phyloP scores from a whole-genome alignment of 2,113 vertebrate species.

The Epinephelus fuscoguttatus region DNA sequence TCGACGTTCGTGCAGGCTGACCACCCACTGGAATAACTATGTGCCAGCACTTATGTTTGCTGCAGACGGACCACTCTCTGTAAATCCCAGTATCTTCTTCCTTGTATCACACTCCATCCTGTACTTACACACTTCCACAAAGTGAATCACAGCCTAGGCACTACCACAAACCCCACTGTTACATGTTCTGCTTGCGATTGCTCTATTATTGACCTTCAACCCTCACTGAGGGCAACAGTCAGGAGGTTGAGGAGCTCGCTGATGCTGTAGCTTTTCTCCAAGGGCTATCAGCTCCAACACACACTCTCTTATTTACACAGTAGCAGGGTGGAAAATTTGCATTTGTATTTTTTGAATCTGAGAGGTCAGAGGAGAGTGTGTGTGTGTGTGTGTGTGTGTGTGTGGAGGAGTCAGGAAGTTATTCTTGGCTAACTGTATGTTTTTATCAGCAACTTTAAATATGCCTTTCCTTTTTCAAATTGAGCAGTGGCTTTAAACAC shows the following conservation, averaged over 20 bases:
- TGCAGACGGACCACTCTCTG: neutral
- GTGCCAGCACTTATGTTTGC: conserved; percentile 5
- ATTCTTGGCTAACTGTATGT: conserved; percentile 4
- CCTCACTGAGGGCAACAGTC: conserved; percentile 20
- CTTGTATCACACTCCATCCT: neutral
- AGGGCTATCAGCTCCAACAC: conserved; percentile 35
- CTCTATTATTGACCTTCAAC: conserved; percentile 58
- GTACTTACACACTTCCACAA: conserved; percentile 38
- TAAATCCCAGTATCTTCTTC: neutral
- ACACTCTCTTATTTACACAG: conserved; percentile 37
- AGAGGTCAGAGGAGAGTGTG: conserved; percentile 34
- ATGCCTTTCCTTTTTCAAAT: neutral
- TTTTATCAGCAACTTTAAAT: conserved; percentile 1
- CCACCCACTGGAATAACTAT: conserved; percentile 50
- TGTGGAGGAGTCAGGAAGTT: neutral
- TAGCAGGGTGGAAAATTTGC: conserved; percentile 36
- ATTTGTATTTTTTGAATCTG: conserved; percentile 6
- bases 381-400: neutral
- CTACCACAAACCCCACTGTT: conserved; percentile 2
- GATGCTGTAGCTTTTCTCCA: conserved; percentile 57
- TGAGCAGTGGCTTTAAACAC: neutral
- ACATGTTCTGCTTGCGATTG: conserved; percentile 18
- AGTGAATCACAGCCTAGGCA: neutral
- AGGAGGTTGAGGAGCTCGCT: conserved; percentile 43
- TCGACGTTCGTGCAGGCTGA: conserved; percentile 16